Base-by-base conservation (phyloP, 2,113 vertebrate species). In the Etheostoma spectabile region DNA sequence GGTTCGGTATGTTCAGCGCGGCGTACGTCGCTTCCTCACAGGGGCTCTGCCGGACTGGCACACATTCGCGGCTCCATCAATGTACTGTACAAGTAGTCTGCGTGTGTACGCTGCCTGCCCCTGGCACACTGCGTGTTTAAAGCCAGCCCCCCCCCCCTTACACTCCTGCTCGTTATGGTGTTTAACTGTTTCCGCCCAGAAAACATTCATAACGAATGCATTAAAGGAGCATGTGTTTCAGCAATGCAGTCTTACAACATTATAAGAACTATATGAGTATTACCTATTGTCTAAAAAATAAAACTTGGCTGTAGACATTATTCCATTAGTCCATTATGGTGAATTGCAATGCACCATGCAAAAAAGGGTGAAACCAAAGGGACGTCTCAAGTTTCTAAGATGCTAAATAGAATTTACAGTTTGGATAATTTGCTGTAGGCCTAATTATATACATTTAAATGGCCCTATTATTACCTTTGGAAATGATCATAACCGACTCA, bases 151-250 rank as follows among this genome's bases (percentile, higher is more conserved):
- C 33, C 33, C 33, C 33, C 33, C 33, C 33, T 86, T 82, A 82
- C 93, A 87, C 93, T 86, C 89, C 63, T 77, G 67, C 81, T 91
- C 84, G 88, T 92, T 86, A 88, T 81, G 84, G 84, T 77, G 89
- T 95, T 27, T 95, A 95, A 95, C 95, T 27, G 91, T 93, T 94
- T 94, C 92, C 81, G 85, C 85, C 82, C 91, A 80, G 56, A 83
- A 76, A 61, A 78, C 53, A 81, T 63, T 35, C 22, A 75, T 42
- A 68, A 71, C 84, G 27, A n/a, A 79, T 27, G 30, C 7, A 15
- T 18, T 24, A 42, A 30, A 69, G 45, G 12, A 64, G 35, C 69
- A 46, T 33, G 66, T 33, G 24, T 6, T 38, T 46, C 12, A 19
- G 42, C 19, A 27, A 66, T 21, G 45, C 19, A 16, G 22, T 33